Conservation (phyloP, 2,888 invertebrate genomes). For the Mechanitis messenoides region DNA sequence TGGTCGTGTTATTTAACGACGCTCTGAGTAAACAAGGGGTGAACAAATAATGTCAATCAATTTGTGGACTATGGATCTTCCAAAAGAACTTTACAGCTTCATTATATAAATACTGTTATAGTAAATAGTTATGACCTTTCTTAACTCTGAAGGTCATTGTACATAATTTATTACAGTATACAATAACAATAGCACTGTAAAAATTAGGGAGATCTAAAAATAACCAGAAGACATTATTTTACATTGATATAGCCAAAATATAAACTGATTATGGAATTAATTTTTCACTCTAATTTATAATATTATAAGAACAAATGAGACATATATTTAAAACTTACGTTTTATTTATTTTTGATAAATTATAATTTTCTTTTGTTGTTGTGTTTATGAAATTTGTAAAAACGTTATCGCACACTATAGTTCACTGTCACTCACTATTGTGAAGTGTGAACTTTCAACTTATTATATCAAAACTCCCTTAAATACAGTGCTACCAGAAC, state of each 20-base stretch:
- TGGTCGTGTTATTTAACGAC: slow-evolving; percentile 39
- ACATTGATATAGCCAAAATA: not conserved
- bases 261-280: not conserved
- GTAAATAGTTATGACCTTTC: slow-evolving; percentile 56
- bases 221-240: slow-evolving; percentile 5
- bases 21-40: slow-evolving; percentile 40
- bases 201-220: slow-evolving; percentile 13
- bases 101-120: slow-evolving; percentile 55
- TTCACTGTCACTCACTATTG: no score
- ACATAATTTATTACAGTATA: slow-evolving; percentile 22
- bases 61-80: slow-evolving; percentile 30
- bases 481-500: no score
- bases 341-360: not conserved
- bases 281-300: not conserved
- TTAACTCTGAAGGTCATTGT: slow-evolving; percentile 53
- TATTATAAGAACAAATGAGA: not conserved
- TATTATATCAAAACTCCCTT: no score
- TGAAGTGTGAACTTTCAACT: no score
- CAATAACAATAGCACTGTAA: slow-evolving; percentile 20
- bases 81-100: slow-evolving; percentile 38
- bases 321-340: not conserved
- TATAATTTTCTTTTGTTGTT: not conserved
- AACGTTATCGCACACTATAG: no score
- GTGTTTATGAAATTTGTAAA: not conserved
- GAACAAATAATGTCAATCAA: slow-evolving; percentile 31